Evolutionary conservation across 2,113 vertebrate species (phyloP).

Genomic region (Charadrius vociferus): DNA sequence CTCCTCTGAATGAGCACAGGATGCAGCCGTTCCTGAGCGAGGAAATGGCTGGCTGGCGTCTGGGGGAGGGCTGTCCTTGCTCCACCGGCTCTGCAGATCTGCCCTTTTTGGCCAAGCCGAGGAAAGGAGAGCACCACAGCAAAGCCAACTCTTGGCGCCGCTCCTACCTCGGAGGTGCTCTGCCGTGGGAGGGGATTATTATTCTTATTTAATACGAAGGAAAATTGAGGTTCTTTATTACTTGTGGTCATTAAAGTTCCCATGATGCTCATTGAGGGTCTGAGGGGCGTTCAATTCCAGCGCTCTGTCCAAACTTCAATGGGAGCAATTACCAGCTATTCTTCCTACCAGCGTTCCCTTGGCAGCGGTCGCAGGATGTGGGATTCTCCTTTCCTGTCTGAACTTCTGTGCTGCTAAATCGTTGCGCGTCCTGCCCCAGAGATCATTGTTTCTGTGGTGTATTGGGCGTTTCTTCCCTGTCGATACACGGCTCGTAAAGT

Average conservation of each 20-base stretch:
- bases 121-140: neutral
- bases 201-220: rapidly evolving
- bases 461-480: neutral
- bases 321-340: neutral
- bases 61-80: neutral
- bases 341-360: neutral
- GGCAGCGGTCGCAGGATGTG: conserved; percentile 1
- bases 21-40: neutral
- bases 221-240: neutral
- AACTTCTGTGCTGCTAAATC: neutral
- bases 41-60: neutral
- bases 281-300: neutral
- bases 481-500: rapidly evolving
- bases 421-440: neutral
- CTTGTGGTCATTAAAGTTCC: neutral
- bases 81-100: neutral
- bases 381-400: conserved; percentile 14
- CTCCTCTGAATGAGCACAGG: neutral
- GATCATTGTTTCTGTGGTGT: neutral
- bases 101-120: neutral
- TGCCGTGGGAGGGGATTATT: neutral
- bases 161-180: neutral
- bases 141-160: neutral
- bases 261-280: neutral
- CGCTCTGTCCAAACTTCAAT: rapidly evolving